Evolutionary conservation across 2,113 vertebrate genomes (phyloP).

Genomic region (Aphelocoma coerulescens): DNA sequence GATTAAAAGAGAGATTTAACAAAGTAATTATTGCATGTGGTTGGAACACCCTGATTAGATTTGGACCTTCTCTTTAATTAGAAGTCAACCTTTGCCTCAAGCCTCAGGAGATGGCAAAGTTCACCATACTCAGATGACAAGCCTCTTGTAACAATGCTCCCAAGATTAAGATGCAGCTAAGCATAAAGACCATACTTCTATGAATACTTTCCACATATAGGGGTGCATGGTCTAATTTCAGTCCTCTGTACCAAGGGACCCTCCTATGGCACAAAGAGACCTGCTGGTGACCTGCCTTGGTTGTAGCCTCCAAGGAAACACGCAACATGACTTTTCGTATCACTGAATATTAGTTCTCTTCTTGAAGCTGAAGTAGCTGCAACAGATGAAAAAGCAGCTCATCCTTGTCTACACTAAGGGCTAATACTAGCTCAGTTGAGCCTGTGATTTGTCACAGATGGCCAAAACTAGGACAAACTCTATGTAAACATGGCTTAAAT

Average conservation of each 20-base stretch:
- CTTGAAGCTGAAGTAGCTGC: neutral
- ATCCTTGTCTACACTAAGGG: neutral
- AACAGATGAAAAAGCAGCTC: neutral
- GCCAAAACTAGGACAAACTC: neutral
- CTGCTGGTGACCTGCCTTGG: neutral
- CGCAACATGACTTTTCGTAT: neutral
- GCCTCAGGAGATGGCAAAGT: neutral
- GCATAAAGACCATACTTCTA: neutral
- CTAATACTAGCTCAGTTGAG: neutral
- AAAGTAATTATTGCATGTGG: neutral
- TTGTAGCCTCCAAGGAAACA: neutral
- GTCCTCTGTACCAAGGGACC: neutral
- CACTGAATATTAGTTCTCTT: neutral
- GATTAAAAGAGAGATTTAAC: constrained; percentile 7
- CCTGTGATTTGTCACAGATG: neutral
- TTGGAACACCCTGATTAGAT: neutral
- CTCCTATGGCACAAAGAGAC: neutral
- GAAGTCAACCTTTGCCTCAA: neutral
- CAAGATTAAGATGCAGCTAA: neutral
- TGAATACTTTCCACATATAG: neutral
- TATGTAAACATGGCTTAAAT: neutral
- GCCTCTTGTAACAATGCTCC: neutral
- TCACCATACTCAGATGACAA: neutral
- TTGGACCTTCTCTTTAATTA: constrained; percentile 1
- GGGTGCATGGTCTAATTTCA: neutral